A percentile compares a stretch with the other conserved stretches of the same genome.
Evolutionary conservation across 2,888 invertebrate species (phyloP).

Genomic region (Mechanitis messenoides): DNA sequence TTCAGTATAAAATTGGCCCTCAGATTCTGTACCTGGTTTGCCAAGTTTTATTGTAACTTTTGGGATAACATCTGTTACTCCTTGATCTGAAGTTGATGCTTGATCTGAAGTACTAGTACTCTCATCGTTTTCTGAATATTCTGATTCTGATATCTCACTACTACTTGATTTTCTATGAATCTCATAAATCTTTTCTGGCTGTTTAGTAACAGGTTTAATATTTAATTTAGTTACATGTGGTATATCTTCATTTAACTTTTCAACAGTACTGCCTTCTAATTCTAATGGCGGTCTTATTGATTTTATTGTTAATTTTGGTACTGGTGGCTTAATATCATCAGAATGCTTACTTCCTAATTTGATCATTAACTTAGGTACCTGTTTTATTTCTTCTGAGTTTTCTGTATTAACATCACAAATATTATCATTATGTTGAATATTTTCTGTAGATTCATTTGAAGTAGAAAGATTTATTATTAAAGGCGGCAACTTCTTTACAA

Average conservation of each 20-base stretch:
- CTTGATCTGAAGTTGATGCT: conserved; percentile 64
- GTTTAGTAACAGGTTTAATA: conserved; percentile 70
- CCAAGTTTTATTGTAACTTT: conserved; percentile 71
- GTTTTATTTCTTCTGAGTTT: conserved; percentile 48
- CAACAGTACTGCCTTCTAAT: conserved; percentile 33
- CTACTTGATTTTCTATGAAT: conserved; percentile 69
- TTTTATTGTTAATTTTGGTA: conserved; percentile 66
- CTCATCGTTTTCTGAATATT: conserved; percentile 75
- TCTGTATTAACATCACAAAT: conserved; percentile 30
- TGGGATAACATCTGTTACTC: conserved; percentile 55
- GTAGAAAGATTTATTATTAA: conserved; percentile 47
- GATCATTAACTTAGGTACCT: conserved; percentile 72
- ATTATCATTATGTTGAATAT: conserved; percentile 30
- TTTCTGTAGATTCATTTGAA: conserved; percentile 31
- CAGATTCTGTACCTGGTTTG: conserved; percentile 64
- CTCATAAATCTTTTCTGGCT: conserved; percentile 67
- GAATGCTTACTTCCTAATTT: conserved; percentile 58
- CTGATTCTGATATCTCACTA: conserved; percentile 73
- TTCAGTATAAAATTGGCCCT: conserved; percentile 67
- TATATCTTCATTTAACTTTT: conserved; percentile 49
- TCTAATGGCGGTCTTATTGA: conserved; percentile 47
- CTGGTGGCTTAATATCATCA: conserved; percentile 58
- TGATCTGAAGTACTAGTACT: conserved; percentile 67
- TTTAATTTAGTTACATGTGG: conserved; percentile 65
- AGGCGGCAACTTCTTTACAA: conserved; percentile 16